Evolutionary conservation across 2,113 vertebrate species (phyloP), one percentile per base, ranked within the genome.

Genomic region (Lepisosteus osseus): DNA sequence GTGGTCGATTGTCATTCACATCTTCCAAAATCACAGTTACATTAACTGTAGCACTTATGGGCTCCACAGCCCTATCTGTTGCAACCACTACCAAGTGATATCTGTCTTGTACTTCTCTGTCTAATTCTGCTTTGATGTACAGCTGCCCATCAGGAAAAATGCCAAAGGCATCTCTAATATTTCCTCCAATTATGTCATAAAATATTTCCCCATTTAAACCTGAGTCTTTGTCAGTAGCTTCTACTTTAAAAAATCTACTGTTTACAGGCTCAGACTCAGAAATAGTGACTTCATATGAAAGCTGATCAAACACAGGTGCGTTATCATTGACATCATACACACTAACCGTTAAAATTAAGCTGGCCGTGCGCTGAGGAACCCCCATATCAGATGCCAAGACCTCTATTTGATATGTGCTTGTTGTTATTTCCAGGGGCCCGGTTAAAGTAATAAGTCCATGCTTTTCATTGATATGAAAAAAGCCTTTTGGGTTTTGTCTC

Each of bases 251-350:
- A 76, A 99, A 99, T 4, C 95, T 92, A 71, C 95, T 96, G 87
- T 99, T 99, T 73, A 99, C 96, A 1, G 95, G 94, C 80, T 97
- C 95, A 0, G 95, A 92, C 84, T 99, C 97, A 47, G 90, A 82
- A 69, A 99, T 95, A 4, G 93, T 88, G 70, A 97, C 91, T 87
- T 99, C 97, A 51, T 99, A 99, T 0, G 97, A 99, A 14, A 97
- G 94, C 79, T 99, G 97, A 74, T 98, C 95, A n/a, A 99, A 99
- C 54, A 96, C 89, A 0, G 97, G 97, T 0, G 95, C 83, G 77
- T 99, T 97, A 80, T 99, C 97, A 12, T 99, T 99, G 54, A 99
- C 96, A 42, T 99, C 97, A 0, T 98, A 96, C 13, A 99, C 96
- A 2, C 94, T 95, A 57, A 99, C 78, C 0, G 95, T 95, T 80